These are phyloP conservation scores for Drosophila rufa DNA, from an alignment of 1,140 invertebrate genomes.

Conservation along the genomic window DNA sequence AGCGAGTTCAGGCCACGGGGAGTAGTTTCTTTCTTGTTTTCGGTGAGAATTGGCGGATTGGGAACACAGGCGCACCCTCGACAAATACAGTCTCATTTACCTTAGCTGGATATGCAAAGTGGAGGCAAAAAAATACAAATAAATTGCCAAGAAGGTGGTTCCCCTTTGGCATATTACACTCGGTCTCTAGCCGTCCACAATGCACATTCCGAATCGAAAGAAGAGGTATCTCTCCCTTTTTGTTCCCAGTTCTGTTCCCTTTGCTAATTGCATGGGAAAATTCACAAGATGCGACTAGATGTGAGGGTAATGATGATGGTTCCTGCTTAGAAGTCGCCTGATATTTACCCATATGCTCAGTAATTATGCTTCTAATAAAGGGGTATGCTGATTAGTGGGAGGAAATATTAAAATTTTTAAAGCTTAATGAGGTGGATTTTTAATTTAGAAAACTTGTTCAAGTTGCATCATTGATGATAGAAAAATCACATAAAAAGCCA, in stretches of 20 bases:
- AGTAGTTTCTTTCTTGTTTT: slow-evolving; percentile 22
- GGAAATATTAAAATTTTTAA: not conserved
- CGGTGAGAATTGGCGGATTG: slow-evolving; percentile 58
- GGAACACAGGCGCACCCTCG: slow-evolving; percentile 48
- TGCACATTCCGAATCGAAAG: slow-evolving; percentile 61
- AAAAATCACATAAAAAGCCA: not conserved
- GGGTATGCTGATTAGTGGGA: slow-evolving; percentile 5
- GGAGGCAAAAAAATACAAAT: not conserved
- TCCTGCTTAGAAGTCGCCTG: slow-evolving; percentile 49
- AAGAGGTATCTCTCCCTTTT: slow-evolving; percentile 22
- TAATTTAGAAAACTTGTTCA: not conserved
- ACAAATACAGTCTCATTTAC: slow-evolving; percentile 34
- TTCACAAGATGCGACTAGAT: slow-evolving; percentile 51
- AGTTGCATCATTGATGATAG: not conserved
- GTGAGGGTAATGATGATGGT: slow-evolving; percentile 8
- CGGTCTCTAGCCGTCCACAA: slow-evolving; percentile 21
- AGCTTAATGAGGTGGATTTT: not conserved
- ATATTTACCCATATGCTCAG: slow-evolving; percentile 17
- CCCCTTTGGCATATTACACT: slow-evolving; percentile 49
- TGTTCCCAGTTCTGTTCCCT: slow-evolving; percentile 46
- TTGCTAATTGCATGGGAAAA: slow-evolving; percentile 75
- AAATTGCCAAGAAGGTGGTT: slow-evolving; percentile 19
- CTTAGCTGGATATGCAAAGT: slow-evolving; percentile 34
- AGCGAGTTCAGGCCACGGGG: slow-evolving; percentile 23
- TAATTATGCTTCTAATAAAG: slow-evolving; percentile 12